Evolutionary conservation across 2,888 invertebrate species (phyloP), one percentile per base, ranked within the genome.

Genomic region (Cephonodes hylas): DNA sequence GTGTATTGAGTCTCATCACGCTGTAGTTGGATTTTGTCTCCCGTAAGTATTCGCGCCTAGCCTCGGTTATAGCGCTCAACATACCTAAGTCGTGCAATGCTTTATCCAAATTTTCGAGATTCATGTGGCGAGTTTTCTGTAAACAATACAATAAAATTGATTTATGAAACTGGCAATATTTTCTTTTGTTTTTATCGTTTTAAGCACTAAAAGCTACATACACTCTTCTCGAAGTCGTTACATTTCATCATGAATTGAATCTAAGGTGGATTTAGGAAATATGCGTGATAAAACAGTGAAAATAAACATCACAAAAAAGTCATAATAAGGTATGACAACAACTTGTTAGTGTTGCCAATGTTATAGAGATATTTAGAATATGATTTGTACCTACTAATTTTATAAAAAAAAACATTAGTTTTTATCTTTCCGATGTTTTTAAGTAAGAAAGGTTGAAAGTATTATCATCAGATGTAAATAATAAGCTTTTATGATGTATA

Each of bases 81-180:
- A 94, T 94, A 60, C 94, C 94, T 71, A 94, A 80, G 72, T 94
- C 94, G 77, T 94, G 93, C 68, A 94, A 83, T 46, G 94, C 94
- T 75, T 88, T 90, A 83, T 94, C 94, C 80, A 94, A 86, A 79
- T 93, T 93, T 68, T 92, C 91, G 73, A 94, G 77, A 80, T 90
- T 90, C 86, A 86, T 90, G 83, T 89, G 86, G 78, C 77, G 85
- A 83, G 86, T 73, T 80, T 84, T 89, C 89, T 86, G 87, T 80
- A 83, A 88, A 86, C 83, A 86, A 86, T 77, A 81, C 77, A 83
- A 78, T 72, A 67, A 67, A 67, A 69, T 66, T 67, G 66, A 73
- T 73, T 77, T 75, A 61, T 69, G 64, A 73, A 63, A 74, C 66
- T 60, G 63, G 64, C 60, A 23, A 42, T 38, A 53, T 61, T 63